These are phyloP conservation scores for Aramus guarauna DNA, from an alignment of 2,113 vertebrate species.

Conservation along the genomic window DNA sequence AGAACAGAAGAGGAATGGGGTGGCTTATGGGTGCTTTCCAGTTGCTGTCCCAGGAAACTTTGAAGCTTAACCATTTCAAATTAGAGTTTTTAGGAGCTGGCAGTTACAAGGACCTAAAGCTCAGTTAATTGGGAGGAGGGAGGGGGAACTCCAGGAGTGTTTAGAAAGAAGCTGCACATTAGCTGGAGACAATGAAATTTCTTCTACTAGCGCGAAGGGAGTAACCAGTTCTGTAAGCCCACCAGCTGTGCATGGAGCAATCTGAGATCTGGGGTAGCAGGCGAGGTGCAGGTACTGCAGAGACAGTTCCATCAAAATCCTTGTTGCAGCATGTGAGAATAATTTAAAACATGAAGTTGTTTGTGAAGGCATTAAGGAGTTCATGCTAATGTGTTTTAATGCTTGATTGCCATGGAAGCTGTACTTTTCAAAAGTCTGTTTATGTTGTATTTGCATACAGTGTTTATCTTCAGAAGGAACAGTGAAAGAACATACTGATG, in stretches of 20 bases:
- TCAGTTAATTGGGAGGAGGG: not conserved
- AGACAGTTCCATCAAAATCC: not conserved
- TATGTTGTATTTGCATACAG: slow-evolving; percentile 58
- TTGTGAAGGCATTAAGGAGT: not conserved
- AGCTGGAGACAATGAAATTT: not conserved
- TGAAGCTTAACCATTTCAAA: not conserved
- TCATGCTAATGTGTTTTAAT: not conserved
- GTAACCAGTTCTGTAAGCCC: not conserved
- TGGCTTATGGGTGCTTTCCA: not conserved
- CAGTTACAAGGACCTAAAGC: not conserved
- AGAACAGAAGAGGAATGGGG: not conserved
- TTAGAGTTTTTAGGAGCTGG: not conserved
- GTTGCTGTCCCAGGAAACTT: not conserved
- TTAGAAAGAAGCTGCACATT: not conserved
- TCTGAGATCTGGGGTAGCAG: not conserved
- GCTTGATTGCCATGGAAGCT: not conserved
- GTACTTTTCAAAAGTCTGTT: not conserved
- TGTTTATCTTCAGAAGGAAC: slow-evolving; percentile 69
- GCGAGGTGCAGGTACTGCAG: not conserved
- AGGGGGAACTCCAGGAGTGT: not conserved
- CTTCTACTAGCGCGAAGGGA: not conserved
- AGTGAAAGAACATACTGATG: slow-evolving; percentile 84
- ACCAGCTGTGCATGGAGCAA: not conserved
- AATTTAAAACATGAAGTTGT: not conserved
- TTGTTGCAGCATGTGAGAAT: not conserved